A percentile compares a stretch with the other conserved stretches of the same genome.
Conservation (phyloP, 2,113 vertebrate genomes). For the Osmerus eperlanus region DNA sequence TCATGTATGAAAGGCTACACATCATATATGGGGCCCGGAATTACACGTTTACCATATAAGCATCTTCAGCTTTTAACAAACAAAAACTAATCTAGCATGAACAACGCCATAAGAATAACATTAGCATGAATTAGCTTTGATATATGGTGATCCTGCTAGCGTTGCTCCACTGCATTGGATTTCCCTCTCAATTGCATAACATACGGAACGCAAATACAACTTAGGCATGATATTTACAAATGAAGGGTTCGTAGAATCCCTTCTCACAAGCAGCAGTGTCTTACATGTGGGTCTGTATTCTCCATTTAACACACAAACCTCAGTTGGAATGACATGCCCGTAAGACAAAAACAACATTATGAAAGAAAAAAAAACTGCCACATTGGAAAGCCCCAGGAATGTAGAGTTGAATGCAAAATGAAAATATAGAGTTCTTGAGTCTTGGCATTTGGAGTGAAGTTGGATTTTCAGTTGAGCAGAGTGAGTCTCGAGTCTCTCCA, state of each 20-base stretch:
- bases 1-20: background rate
- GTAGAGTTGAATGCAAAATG: slow-evolving; percentile 3
- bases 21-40: background rate
- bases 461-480: slow-evolving; percentile 32
- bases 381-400: background rate
- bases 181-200: slow-evolving; percentile 54
- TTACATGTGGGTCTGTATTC: background rate
- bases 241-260: background rate
- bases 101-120: slow-evolving; percentile 27
- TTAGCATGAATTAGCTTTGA: slow-evolving; percentile 43
- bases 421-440: slow-evolving; percentile 21
- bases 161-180: slow-evolving; percentile 43
- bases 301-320: background rate
- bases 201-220: slow-evolving; percentile 47
- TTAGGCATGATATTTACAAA: slow-evolving; percentile 18
- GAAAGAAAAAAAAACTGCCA: background rate
- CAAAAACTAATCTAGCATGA: slow-evolving; percentile 33
- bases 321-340: background rate
- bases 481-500: slow-evolving; percentile 24
- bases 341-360: background rate
- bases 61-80: slow-evolving; percentile 2
- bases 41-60: background rate
- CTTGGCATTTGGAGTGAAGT: slow-evolving; percentile 20
- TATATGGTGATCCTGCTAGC: slow-evolving; percentile 38
- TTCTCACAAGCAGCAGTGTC: background rate